Base-by-base conservation (phyloP, 2,113 vertebrate genomes). In the Ascaphus truei region DNA sequence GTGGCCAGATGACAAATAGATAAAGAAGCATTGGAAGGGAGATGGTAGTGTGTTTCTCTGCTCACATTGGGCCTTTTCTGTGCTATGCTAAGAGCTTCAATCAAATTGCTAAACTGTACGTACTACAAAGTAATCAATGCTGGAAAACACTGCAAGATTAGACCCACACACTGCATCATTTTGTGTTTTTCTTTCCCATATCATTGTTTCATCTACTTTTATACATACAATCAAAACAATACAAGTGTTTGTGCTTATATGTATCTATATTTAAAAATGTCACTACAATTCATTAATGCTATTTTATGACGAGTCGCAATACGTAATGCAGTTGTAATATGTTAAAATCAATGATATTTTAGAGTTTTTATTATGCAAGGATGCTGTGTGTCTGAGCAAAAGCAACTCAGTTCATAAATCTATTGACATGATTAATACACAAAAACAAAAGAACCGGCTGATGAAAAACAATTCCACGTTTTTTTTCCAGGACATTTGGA, bases 401-500 rank as follows among this genome's bases (percentile, higher is more conserved):
- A 55, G 43, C 18, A 27, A 20, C 30, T 59, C 39, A 31, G 39
- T 37, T 61, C 57, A 71, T 66, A 11, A 43, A 16, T 66, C 63
- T 20, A 47, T 47, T 47, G n/a, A 39, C 51, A 41, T 71, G 67
- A 71, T 20, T 39, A 22, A 18, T 23, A 37, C n/a, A 47, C 15
- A 29, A 33, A 5, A 4, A 20, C 18, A 18, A 51, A 30, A 16
- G 37, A 71, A 52, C 47, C 27, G 47, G 33, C 58, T 71, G 43
- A 69, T 60, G 58, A 71, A 71, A 30, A 33, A 58, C n/a, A 71
- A 61, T 39, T 34, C 27, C 56, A 61, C 57, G 52, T 71, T 71
- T 71, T 69, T 71, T 52, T 71, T 71, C 57, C 67, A 71, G 67
- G 67, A 71, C 67, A 71, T 71, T 71, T 71, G 67, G 67, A 71